Percentiles rank a stretch among this genome's conserved stretches.
These are phyloP conservation scores for Salvelinus sp. DNA, from an alignment of 2,113 vertebrate species.

Conservation along the genomic window DNA sequence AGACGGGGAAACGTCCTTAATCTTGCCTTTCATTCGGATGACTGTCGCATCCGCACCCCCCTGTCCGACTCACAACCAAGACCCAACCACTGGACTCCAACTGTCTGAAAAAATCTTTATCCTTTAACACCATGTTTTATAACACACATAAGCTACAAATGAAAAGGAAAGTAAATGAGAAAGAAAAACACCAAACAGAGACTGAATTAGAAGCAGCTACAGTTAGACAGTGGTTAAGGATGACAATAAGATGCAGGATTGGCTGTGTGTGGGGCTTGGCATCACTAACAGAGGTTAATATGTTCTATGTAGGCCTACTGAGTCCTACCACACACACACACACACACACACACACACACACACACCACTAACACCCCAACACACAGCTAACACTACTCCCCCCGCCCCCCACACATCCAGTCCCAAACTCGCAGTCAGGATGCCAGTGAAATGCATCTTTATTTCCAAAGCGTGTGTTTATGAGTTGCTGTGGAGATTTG, in stretches of 20 bases:
- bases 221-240: too few relatives aligned
- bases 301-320: too few relatives aligned
- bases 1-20: constrained; percentile 89
- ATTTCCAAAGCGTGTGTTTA: constrained; percentile 59
- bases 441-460: constrained; percentile 50
- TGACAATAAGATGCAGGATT: too few relatives aligned
- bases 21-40: constrained; percentile 83
- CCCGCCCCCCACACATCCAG: background rate
- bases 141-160: too few relatives aligned
- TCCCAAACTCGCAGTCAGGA: constrained; percentile 19
- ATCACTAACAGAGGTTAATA: too few relatives aligned
- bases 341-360: background rate
- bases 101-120: background rate
- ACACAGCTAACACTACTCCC: too few relatives aligned
- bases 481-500: constrained; percentile 57
- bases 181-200: too few relatives aligned
- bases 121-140: background rate
- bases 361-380: background rate
- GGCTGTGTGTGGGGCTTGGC: too few relatives aligned
- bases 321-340: background rate
- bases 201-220: too few relatives aligned
- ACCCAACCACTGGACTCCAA: constrained; percentile 43
- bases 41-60: constrained; percentile 21
- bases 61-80: background rate
- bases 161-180: too few relatives aligned